These are phyloP conservation scores for Zonitis immaculata DNA, from an alignment of 2,888 invertebrate genomes.

Conservation along the genomic window DNA sequence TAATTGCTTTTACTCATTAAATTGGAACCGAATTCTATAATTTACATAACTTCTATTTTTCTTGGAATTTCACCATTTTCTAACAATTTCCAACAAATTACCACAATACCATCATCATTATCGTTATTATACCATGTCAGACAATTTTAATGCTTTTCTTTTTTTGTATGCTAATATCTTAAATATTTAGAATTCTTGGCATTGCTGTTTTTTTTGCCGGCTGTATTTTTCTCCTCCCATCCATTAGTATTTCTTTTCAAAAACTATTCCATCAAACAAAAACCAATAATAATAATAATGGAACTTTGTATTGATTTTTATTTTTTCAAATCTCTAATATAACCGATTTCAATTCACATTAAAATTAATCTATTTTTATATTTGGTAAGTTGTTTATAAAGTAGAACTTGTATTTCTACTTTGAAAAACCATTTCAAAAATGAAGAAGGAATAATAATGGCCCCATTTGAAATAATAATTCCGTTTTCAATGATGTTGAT, in stretches of 20 bases:
- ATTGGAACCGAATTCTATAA: neutral
- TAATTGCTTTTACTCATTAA: neutral
- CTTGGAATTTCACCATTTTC: too few species aligned
- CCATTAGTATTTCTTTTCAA: too few species aligned
- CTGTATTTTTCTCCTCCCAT: too few species aligned
- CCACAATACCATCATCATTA: too few species aligned
- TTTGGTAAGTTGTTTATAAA: constrained; percentile 24
- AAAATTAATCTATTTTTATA: constrained; percentile 17
- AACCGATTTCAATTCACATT: constrained; percentile 19
- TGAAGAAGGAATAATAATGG: constrained; percentile 14
- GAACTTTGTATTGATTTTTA: constrained; percentile 23
- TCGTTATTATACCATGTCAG: too few species aligned
- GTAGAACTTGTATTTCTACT: constrained; percentile 24
- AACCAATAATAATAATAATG: too few species aligned
- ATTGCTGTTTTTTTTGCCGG: too few species aligned
- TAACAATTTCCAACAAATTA: too few species aligned
- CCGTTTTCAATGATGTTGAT: constrained; percentile 1
- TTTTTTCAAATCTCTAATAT: constrained; percentile 18
- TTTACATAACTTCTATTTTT: neutral
- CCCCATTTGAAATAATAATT: constrained; percentile 14
- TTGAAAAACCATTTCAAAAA: constrained; percentile 23
- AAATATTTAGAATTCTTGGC: too few species aligned
- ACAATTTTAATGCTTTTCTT: too few species aligned
- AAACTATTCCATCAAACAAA: too few species aligned
- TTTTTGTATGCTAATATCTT: too few species aligned